Conservation (phyloP, 2,113 vertebrate genomes). For the Dicerorhinus sumatrensis region DNA sequence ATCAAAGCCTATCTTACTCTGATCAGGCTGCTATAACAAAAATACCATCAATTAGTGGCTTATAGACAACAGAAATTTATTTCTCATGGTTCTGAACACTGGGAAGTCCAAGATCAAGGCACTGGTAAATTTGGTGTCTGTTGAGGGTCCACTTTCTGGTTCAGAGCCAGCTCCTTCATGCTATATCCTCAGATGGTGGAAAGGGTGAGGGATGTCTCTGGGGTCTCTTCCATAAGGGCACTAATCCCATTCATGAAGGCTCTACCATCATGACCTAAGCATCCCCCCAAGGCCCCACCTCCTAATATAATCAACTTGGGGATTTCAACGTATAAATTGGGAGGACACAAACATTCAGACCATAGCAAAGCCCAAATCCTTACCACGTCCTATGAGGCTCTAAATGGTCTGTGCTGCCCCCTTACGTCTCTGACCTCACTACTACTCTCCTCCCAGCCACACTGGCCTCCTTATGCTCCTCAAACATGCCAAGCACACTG, state of each 20-base stretch:
- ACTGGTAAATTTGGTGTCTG: neutral
- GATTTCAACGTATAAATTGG: neutral
- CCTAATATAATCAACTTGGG: neutral
- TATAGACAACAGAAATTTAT: neutral
- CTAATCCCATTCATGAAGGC: neutral
- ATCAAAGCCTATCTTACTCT: neutral
- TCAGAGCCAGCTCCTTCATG: neutral
- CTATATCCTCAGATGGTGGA: too few species aligned
- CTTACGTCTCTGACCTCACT: neutral
- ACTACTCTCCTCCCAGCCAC: neutral
- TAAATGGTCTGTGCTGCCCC: neutral
- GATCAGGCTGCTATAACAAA: neutral
- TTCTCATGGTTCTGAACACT: neutral
- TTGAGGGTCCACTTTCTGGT: neutral
- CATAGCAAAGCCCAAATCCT: neutral
- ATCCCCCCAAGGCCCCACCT: neutral
- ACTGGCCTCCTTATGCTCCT: neutral
- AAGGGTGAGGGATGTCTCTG: neutral
- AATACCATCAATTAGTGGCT: neutral
- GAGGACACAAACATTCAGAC: neutral
- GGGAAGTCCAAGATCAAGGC: neutral
- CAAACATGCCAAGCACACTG: neutral
- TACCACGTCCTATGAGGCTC: neutral
- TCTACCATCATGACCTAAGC: neutral
- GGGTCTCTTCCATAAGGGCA: neutral